phyloP scores from a whole-genome alignment of 2,888 invertebrate genomes.

The Microchrysa polita region DNA sequence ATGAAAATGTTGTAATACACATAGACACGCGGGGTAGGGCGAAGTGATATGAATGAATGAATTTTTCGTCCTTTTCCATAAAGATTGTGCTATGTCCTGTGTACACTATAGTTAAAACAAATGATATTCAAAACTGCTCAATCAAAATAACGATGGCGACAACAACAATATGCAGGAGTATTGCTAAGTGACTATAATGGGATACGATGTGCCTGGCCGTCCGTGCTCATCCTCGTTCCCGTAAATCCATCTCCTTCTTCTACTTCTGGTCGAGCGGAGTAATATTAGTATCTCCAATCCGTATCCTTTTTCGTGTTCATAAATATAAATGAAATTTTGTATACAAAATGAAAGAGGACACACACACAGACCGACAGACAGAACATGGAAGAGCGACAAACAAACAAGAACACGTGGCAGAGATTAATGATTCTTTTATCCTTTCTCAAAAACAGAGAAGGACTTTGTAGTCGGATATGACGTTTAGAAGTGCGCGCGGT shows the following conservation, averaged over 20 bases:
- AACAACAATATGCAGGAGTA: constrained; percentile 11
- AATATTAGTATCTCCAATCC: too few relatives aligned
- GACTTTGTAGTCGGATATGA: neutral
- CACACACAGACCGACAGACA: too few relatives aligned
- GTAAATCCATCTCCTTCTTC: too few relatives aligned
- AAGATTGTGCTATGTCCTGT: neutral
- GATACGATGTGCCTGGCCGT: neutral
- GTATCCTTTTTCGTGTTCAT: constrained; percentile 5
- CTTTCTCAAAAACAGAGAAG: neutral
- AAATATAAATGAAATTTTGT: constrained; percentile 39
- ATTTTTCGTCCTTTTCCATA: too few relatives aligned
- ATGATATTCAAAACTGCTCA: constrained; percentile 21
- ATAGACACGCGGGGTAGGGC: neutral
- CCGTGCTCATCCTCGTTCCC: neutral
- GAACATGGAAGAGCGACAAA: too few relatives aligned
- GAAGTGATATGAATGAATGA: too few relatives aligned
- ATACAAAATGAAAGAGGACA: constrained; percentile 27
- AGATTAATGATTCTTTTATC: constrained; percentile 33
- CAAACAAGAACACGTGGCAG: constrained; percentile 25
- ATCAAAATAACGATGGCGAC: constrained; percentile 25
- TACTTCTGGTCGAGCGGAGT: too few relatives aligned
- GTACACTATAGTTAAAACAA: neutral
- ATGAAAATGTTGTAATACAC: constrained; percentile 5
- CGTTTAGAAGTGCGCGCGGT: neutral
- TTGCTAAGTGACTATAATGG: constrained; percentile 5